Conservation (phyloP, 37 sponge, comb jelly and placozoan genomes). For the Hexactinellida sp. region DNA sequence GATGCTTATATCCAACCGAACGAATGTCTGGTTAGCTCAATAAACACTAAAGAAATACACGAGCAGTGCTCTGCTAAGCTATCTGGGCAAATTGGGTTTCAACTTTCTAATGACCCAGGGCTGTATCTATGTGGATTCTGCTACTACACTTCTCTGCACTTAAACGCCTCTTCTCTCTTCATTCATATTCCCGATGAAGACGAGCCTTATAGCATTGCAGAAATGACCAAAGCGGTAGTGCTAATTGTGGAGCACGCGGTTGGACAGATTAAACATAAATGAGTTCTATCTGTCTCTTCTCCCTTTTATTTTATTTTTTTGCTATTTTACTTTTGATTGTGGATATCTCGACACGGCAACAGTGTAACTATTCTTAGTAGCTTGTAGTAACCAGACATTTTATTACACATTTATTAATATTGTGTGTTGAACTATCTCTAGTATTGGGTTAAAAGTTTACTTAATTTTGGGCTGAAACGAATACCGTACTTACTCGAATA, state of each 20-base stretch:
- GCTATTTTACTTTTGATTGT: no score
- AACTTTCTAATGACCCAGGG: background rate
- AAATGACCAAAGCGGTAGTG: background rate
- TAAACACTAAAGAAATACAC: background rate
- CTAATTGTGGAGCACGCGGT: background rate
- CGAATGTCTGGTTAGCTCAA: background rate
- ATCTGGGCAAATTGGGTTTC: background rate
- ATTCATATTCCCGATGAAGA: conserved; percentile 13
- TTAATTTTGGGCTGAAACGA: no score
- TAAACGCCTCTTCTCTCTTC: background rate
- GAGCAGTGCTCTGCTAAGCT: background rate
- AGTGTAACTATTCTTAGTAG: no score
- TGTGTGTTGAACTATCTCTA: no score
- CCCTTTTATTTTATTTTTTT: no score
- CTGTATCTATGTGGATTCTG: conserved; percentile 4
- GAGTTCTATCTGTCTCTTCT: no score
- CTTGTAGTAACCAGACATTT: no score
- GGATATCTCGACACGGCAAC: no score
- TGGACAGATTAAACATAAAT: background rate
- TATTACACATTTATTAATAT: no score
- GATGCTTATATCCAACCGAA: background rate
- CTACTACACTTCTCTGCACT: conserved; percentile 7
- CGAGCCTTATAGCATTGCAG: background rate
- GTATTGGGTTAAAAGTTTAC: no score
- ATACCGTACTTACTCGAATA: no score